Evolutionary conservation across 2,797 vertebrate species (phyloP).

Genomic region (Periophthalmus magnuspinnatus): DNA sequence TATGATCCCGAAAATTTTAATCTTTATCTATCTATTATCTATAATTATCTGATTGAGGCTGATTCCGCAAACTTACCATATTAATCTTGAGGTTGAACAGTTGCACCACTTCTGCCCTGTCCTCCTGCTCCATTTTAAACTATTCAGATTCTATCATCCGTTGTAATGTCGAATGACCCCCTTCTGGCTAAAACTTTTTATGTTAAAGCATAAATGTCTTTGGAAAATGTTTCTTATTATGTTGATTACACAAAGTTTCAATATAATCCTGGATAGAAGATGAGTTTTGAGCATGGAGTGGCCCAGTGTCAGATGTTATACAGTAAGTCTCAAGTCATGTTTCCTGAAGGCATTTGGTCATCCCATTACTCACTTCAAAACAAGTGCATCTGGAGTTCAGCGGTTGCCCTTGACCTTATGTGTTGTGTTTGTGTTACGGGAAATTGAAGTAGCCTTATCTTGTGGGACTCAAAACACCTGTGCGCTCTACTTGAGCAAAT

Average conservation of each 20-base stretch:
- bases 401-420: constrained; percentile 73
- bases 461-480: constrained; percentile 89
- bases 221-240: not conserved
- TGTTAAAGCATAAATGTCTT: not conserved
- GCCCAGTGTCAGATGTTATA: not conserved
- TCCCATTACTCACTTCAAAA: constrained; percentile 25
- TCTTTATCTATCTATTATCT: too few species aligned
- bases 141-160: too few species aligned
- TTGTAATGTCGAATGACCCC: too few species aligned
- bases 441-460: constrained; percentile 62
- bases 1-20: too few species aligned
- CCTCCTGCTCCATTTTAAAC: too few species aligned
- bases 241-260: not conserved
- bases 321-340: not conserved
- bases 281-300: not conserved
- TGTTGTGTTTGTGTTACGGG: constrained; percentile 37
- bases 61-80: too few species aligned
- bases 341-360: constrained; percentile 3
- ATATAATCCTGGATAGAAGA: not conserved
- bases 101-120: too few species aligned
- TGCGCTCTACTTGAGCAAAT: constrained; percentile 34
- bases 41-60: too few species aligned
- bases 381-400: constrained; percentile 26
- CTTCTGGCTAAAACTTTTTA: too few species aligned
- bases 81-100: too few species aligned